Evolutionary conservation across 2,113 vertebrate species (phyloP).

Genomic region (Silurus glanis): DNA sequence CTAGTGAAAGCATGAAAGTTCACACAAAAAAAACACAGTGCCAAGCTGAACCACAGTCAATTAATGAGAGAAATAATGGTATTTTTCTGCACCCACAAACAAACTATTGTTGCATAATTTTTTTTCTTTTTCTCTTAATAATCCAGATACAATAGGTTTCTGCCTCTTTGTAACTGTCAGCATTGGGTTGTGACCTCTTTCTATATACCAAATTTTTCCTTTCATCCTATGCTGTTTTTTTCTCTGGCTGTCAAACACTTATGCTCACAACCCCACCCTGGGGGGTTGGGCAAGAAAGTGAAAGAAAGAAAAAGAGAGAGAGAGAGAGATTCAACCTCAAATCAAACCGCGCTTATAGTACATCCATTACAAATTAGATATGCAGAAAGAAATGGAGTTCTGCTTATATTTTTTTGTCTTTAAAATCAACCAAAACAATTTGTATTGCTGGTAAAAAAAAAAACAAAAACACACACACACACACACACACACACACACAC

Average conservation of each 20-base stretch:
- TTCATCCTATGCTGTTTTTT: not conserved
- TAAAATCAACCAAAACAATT: not conserved
- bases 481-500: not conserved
- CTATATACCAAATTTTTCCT: not conserved
- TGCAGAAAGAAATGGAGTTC: not conserved
- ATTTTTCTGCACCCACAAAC: not conserved
- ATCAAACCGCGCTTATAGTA: not conserved
- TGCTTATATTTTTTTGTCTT: not conserved
- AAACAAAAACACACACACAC: not conserved
- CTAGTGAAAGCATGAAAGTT: not conserved
- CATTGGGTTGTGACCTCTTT: slow-evolving; percentile 24
- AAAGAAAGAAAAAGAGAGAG: slow-evolving; percentile 47
- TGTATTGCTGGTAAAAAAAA: not conserved
- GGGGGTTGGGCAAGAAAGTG: slow-evolving; percentile 39
- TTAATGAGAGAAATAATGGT: not conserved
- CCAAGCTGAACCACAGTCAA: not conserved
- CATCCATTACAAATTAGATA: not conserved
- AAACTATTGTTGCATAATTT: slow-evolving; percentile 46
- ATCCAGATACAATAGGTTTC: not conserved
- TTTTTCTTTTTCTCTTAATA: slow-evolving; percentile 29
- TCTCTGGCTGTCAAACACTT: slow-evolving; percentile 70
- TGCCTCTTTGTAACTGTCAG: slow-evolving; percentile 15
- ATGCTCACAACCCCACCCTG: slow-evolving; percentile 64
- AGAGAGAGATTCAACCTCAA: slow-evolving; percentile 31
- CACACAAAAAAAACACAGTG: not conserved